Base-by-base conservation (phyloP, 1,140 invertebrate species). In the Drosophila lini region DNA sequence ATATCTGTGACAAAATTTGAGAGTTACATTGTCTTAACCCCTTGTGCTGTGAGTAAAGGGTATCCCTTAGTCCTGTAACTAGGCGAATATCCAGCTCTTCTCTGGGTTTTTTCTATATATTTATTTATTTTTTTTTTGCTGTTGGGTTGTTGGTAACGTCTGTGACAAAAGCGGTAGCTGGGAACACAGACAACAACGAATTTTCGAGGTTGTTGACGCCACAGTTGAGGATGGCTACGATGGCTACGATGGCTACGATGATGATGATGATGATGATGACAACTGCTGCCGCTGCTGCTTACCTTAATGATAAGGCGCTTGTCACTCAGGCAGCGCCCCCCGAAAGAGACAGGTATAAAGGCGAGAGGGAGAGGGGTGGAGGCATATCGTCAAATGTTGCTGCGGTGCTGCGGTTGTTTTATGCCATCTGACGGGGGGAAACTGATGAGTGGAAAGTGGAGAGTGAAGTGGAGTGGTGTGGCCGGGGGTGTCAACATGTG, bases 281-380 rank as follows among this genome's bases (percentile, higher is more conserved):
- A 64, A 71, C 83, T 77, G 80, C 80, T 70, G 61, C 58, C 53
- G 45, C 31, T 50, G 75, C 75, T 86, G 80, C 80, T 88, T 88
- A 89, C 84, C 84, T 89, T 88, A 88, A 88, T 88, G 84, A 88
- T 88, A 88, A 88, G 84, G 84, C 84, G 80, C 84, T 89, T 88
- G 84, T 88, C 84, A 88, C 83, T 86, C 83, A 88, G 63, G 52
- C 78, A 67, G 78, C 68, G 63, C 47, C 55, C 53, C 55, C 55
- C 52, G 67, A 82, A 47, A 55, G 52, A 40, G 57, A 36, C 60
- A 69, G 42, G 42, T 34, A 34, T 15, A 44, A 5, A 25, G 13
- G 3, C 7, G 41, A 16, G 44, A n/a, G 3, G 11, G 53, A 32
- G 36, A 13, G 22, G 59, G 47, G 40, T 25, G 62, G 47, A 44